A percentile compares a stretch with the other conserved stretches of the same genome.
Conservation (phyloP, 2,113 vertebrate genomes). For the Plestiodon gilberti region DNA sequence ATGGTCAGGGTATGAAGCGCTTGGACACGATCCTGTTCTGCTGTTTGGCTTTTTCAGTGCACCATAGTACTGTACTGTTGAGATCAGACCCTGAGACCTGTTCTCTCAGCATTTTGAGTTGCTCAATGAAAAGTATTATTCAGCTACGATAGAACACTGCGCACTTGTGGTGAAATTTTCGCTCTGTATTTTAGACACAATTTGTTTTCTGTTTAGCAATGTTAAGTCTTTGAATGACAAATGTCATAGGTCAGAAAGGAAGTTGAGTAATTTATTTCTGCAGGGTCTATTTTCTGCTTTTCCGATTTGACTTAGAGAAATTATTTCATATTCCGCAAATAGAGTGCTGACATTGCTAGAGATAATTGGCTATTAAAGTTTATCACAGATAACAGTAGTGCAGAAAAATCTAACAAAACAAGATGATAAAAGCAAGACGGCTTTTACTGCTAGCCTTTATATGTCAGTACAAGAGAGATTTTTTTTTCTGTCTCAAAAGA, state of each 20-base stretch:
- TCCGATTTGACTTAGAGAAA: background rate
- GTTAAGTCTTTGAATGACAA: background rate
- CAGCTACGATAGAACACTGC: too few relatives aligned
- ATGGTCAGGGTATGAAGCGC: too few relatives aligned
- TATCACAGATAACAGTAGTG: background rate
- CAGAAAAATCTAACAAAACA: background rate
- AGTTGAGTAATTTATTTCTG: background rate
- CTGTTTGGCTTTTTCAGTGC: background rate
- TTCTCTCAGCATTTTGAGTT: background rate
- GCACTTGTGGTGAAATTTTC: background rate
- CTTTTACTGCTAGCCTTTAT: background rate
- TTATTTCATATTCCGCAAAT: background rate
- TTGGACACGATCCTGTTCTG: background rate
- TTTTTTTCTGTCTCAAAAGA: background rate
- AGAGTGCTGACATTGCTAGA: background rate
- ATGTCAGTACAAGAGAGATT: background rate
- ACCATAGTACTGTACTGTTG: background rate
- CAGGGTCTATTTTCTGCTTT: background rate
- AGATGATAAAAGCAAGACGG: background rate
- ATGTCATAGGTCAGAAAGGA: background rate
- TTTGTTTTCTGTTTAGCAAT: background rate
- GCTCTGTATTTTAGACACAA: background rate
- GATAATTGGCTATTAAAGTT: background rate
- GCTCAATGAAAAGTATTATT: background rate
- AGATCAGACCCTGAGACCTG: background rate